Percentiles rank a stretch among this genome's conserved stretches.
phyloP scores from a whole-genome alignment of 1,140 invertebrate genomes.

The Bombus huntii region DNA sequence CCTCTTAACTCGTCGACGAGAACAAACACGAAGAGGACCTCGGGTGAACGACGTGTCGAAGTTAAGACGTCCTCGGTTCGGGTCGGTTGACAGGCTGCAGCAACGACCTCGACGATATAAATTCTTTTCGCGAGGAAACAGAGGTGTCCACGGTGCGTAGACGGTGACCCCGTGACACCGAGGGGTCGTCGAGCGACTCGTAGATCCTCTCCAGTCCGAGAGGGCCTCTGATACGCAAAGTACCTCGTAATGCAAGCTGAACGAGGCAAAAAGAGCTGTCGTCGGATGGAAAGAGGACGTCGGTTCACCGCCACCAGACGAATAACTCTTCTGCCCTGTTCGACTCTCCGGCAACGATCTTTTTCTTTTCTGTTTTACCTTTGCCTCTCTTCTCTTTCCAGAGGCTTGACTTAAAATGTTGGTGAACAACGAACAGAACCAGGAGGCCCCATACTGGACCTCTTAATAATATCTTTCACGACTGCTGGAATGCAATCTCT shows the following conservation, averaged over 20 bases:
- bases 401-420: conserved; percentile 40
- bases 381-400: background rate
- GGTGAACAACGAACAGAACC: conserved; percentile 36
- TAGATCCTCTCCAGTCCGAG: conserved; percentile 39
- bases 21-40: conserved; percentile 17
- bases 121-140: conserved; percentile 48
- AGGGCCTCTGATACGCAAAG: conserved; percentile 42
- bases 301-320: conserved; percentile 53
- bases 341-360: background rate
- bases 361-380: background rate
- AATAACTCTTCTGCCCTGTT: conserved; percentile 63
- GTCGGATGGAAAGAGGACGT: conserved; percentile 52
- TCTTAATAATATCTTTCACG: conserved; percentile 74
- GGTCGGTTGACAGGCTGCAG: conserved; percentile 46
- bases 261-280: conserved; percentile 56
- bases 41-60: conserved; percentile 60
- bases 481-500: conserved; percentile 78
- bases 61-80: conserved; percentile 68
- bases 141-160: background rate
- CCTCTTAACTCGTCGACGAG: conserved; percentile 36
- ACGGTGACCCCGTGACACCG: conserved; percentile 31
- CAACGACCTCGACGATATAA: conserved; percentile 70
- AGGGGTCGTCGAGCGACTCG: conserved; percentile 43
- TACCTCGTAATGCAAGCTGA: conserved; percentile 58
- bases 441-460: conserved; percentile 57